Percentiles rank a stretch among this genome's conserved stretches.
Conservation (phyloP, 2,113 vertebrate species). For the Ginglymostoma cirratum region DNA sequence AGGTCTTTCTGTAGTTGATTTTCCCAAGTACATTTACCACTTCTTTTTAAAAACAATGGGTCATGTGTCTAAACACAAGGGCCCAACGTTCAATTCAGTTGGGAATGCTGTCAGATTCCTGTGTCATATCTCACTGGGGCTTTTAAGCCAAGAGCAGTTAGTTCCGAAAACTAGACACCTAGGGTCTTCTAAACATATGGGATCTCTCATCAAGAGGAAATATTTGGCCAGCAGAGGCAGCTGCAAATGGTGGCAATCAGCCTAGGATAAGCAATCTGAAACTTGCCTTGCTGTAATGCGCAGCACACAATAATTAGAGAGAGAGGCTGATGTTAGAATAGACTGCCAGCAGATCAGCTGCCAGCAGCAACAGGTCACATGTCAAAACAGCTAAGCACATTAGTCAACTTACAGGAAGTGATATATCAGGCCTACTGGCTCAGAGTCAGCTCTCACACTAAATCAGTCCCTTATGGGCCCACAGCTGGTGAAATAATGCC, state of each 20-base stretch:
- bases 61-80: neutral
- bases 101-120: constrained; percentile 46
- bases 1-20: neutral
- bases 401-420: constrained; percentile 39
- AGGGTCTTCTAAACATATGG: constrained; percentile 32
- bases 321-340: constrained; percentile 39
- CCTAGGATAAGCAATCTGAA: constrained; percentile 36
- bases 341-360: constrained; percentile 38
- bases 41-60: constrained; percentile 16
- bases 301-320: constrained; percentile 40
- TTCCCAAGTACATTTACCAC: neutral
- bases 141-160: constrained; percentile 31
- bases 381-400: constrained; percentile 39
- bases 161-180: constrained; percentile 33
- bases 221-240: constrained; percentile 34
- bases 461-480: constrained; percentile 37
- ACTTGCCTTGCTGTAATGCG: constrained; percentile 29
- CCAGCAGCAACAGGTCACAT: constrained; percentile 40
- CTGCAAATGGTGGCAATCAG: constrained; percentile 36
- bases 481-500: constrained; percentile 35
- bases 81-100: neutral
- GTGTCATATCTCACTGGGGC: constrained; percentile 51
- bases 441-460: constrained; percentile 32
- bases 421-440: constrained; percentile 36
- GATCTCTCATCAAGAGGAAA: constrained; percentile 38